Evolutionary conservation across 2,888 invertebrate species (phyloP), one percentile per base, ranked within the genome.

Genomic region (Platycheirus albimanus): DNA sequence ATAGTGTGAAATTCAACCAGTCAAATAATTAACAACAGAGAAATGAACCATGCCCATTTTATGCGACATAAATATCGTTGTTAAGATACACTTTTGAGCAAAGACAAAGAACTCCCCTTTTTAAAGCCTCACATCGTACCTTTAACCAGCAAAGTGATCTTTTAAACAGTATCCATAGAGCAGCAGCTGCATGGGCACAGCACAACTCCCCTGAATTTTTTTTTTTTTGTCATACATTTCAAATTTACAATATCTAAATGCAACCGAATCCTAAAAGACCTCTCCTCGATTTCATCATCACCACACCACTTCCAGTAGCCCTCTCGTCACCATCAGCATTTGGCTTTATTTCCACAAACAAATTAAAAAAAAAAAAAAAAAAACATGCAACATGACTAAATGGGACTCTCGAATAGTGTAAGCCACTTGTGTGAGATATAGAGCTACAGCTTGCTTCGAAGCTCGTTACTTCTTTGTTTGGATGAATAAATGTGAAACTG

Each of bases 311-410:
- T 52, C 30, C 24, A 61, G 33, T 19, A 33, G 63, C 30, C 45
- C 54, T 51, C 54, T 47, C 24, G 36, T 61, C 72, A 71, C 41
- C 74, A 47, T 45, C 51, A 24, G 24, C 33, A 51, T 7, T 2
- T 1, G 24, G 24, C 19, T 15, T 24, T 72, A 24, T 38, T 56
- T 56, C 17, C 33, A 56, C 20, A 19, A 43, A 61, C 1, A 43
- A 58, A 61, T 66, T 24, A 30, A 15, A 49, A 28, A 38, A n/a
- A 47, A 49, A 7, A 30, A 49, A 64, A 19, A 52, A 61, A 63
- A 45, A 71, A 71, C 63, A 71, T 71, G 41, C 38, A 79, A 74
- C 67, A 78, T 71, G 71, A 66, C 72, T 78, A 72, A 72, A 78
- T 72, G 78, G 51, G 56, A 13, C 58, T 72, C 72, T 74, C 74